Evolutionary conservation across 2,113 vertebrate species (phyloP).

Genomic region (Cyphomyrus plagiostoma): DNA sequence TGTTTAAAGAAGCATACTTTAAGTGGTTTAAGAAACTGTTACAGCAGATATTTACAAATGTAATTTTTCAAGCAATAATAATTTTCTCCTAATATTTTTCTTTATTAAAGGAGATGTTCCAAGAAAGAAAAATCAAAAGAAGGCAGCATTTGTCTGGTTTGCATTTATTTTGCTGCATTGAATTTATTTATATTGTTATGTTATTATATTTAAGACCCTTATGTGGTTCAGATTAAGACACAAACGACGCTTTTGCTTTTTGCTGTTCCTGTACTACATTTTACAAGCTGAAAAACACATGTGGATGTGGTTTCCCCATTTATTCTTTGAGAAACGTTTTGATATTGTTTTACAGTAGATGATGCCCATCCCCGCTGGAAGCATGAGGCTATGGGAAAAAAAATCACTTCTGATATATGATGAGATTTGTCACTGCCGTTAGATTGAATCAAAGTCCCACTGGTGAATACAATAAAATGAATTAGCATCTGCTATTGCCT

Average conservation of each 20-base stretch:
- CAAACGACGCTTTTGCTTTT: not conserved
- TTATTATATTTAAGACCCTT: not conserved
- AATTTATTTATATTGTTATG: not conserved
- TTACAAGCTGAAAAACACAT: constrained; percentile 6
- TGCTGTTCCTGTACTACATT: not conserved
- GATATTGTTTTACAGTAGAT: not conserved
- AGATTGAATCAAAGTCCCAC: constrained; percentile 11
- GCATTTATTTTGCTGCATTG: not conserved
- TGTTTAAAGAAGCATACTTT: not conserved
- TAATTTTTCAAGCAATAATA: not conserved
- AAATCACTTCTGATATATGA: not conserved
- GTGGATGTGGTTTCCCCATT: not conserved
- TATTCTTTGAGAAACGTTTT: constrained; percentile 1
- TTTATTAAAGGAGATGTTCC: not conserved
- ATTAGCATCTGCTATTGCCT: not conserved
- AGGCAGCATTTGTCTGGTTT: not conserved
- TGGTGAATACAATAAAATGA: not conserved
- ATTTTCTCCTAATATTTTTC: not conserved
- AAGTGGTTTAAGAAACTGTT: not conserved
- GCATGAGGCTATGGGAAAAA: not conserved
- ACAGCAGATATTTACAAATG: not conserved
- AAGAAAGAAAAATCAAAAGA: not conserved
- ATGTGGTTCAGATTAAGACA: not conserved
- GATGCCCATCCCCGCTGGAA: not conserved
- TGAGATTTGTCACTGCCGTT: constrained; percentile 4